These are phyloP conservation scores for Acheta domesticus DNA, from an alignment of 2,888 invertebrate species.

Conservation along the genomic window DNA sequence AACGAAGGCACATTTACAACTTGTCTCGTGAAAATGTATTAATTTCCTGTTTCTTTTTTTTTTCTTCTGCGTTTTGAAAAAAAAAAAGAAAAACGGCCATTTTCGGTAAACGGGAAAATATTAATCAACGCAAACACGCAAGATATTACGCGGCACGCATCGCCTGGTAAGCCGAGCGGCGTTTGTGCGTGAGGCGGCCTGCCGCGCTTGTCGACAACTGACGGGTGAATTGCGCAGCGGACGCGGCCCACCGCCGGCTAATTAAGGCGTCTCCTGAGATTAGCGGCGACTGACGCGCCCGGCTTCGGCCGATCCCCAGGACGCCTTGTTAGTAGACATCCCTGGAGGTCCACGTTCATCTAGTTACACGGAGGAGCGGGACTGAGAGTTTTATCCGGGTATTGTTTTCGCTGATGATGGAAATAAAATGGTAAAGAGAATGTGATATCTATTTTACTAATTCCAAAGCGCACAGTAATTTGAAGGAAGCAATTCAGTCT, in stretches of 20 bases:
- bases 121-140: slow-evolving; percentile 2
- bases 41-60: background rate
- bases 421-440: too few relatives aligned
- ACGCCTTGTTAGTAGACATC: too few relatives aligned
- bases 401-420: too few relatives aligned
- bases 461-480: too few relatives aligned
- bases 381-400: too few relatives aligned
- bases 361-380: too few relatives aligned
- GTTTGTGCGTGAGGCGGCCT: background rate
- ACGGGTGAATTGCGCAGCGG: slow-evolving; percentile 4
- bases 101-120: background rate
- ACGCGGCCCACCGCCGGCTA: background rate
- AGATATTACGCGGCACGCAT: background rate
- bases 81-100: background rate
- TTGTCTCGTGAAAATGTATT: slow-evolving; percentile 5
- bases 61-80: background rate
- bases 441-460: too few relatives aligned
- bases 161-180: background rate
- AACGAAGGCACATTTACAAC: background rate
- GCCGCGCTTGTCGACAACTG: background rate
- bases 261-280: background rate
- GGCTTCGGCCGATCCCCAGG: too few relatives aligned
- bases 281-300: background rate
- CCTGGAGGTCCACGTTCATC: too few relatives aligned
- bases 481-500: too few relatives aligned